A percentile compares a stretch with the other conserved stretches of the same genome.
phyloP scores from a whole-genome alignment of 2,888 invertebrate genomes.

The Acrobasis repandana region DNA sequence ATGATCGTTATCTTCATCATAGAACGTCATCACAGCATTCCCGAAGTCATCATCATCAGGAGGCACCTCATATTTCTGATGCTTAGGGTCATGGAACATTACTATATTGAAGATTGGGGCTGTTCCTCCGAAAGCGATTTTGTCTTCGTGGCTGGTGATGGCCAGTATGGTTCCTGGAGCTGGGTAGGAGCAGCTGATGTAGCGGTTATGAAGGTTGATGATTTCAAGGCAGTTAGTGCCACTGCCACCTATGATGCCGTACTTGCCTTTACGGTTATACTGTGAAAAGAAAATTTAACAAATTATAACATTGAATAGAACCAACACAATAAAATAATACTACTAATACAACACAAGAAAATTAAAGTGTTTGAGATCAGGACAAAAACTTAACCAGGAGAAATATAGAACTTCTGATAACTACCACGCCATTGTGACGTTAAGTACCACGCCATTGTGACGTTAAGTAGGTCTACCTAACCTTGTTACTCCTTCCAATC shows the following conservation, averaged over 20 bases:
- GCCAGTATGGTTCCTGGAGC: conserved; percentile 60
- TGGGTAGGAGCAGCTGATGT: conserved; percentile 71
- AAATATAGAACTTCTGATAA: too few relatives aligned
- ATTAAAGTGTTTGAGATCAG: too few relatives aligned
- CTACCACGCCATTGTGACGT: too few relatives aligned
- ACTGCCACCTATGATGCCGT: conserved; percentile 72
- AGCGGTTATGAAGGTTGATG: conserved; percentile 73
- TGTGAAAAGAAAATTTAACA: conserved; percentile 40
- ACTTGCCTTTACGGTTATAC: conserved; percentile 76
- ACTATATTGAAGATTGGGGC: conserved; percentile 65
- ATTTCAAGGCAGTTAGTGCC: conserved; percentile 74
- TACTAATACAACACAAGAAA: too few relatives aligned
- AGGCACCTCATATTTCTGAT: conserved; percentile 52
- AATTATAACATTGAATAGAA: too few relatives aligned
- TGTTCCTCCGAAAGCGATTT: conserved; percentile 72
- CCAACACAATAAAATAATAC: too few relatives aligned
- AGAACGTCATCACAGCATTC: conserved; percentile 31
- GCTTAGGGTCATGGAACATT: conserved; percentile 71
- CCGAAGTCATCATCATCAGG: conserved; percentile 37
- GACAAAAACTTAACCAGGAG: too few relatives aligned
- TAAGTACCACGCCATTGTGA: too few relatives aligned
- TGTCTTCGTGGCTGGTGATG: conserved; percentile 61
- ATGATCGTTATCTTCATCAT: conserved; percentile 3
- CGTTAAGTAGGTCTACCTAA: too few relatives aligned
- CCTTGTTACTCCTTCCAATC: too few relatives aligned